Conservation (phyloP, 2,888 invertebrate genomes). For the Gastrophysa polygoni region DNA sequence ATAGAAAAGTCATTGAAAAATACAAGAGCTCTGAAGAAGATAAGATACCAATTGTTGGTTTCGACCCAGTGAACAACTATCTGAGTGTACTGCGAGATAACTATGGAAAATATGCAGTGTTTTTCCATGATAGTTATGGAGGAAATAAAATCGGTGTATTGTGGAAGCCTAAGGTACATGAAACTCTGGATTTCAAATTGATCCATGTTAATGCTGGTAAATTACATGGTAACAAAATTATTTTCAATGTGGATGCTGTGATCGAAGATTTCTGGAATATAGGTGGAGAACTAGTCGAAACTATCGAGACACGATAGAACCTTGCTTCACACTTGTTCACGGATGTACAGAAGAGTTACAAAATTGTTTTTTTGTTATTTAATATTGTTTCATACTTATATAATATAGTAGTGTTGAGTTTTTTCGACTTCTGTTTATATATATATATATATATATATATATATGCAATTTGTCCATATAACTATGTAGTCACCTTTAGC, state of each 20-base stretch:
- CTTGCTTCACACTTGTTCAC: too few species aligned
- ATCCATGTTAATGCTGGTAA: conserved; percentile 64
- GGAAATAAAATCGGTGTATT: conserved; percentile 83
- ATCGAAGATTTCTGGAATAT: conserved; percentile 73
- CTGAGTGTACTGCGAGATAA: conserved; percentile 73
- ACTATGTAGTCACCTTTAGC: too few species aligned
- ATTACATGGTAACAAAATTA: conserved; percentile 61
- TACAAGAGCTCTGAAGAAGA: conserved; percentile 51
- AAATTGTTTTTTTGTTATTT: too few species aligned
- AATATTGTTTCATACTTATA: too few species aligned
- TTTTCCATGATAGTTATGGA: conserved; percentile 90
- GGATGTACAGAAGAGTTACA: too few species aligned
- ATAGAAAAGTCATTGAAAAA: conserved; percentile 44
- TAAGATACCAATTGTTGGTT: conserved; percentile 74
- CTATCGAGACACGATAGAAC: conserved; percentile 55
- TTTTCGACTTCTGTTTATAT: too few species aligned
- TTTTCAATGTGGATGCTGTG: conserved; percentile 69
- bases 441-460: too few species aligned
- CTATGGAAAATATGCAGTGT: conserved; percentile 79
- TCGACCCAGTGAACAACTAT: conserved; percentile 75
- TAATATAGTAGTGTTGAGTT: too few species aligned
- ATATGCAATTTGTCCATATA: too few species aligned
- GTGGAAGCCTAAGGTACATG: conserved; percentile 75
- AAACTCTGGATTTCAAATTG: conserved; percentile 74
- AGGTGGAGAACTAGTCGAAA: conserved; percentile 69